These are phyloP conservation scores for Eolophus roseicapilla DNA, from an alignment of 2,113 vertebrate species.

Conservation along the genomic window DNA sequence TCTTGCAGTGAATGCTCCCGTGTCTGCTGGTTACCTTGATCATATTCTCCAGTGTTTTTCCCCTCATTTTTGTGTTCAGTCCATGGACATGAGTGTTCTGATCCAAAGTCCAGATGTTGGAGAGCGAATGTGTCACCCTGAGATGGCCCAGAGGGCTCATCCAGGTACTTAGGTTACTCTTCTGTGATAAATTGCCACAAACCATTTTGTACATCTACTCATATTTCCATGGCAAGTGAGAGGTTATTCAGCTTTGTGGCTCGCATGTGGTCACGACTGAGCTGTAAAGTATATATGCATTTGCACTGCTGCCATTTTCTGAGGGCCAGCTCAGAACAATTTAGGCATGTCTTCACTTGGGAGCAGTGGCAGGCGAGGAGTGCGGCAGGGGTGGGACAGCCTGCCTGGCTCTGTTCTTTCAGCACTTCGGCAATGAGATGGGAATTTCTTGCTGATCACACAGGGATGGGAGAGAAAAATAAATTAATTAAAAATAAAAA, in stretches of 20 bases:
- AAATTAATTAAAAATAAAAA: neutral
- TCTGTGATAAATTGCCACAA: neutral
- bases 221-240: neutral
- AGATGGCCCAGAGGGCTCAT: neutral
- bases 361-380: neutral
- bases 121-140: neutral
- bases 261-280: fast-evolving
- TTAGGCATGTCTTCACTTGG: too few relatives aligned
- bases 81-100: neutral
- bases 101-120: neutral
- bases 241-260: fast-evolving
- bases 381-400: neutral
- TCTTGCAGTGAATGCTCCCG: neutral
- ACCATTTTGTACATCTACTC: neutral
- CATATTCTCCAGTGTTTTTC: neutral
- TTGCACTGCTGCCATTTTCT: neutral
- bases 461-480: neutral
- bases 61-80: neutral
- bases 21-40: neutral
- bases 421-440: neutral
- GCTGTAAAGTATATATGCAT: neutral
- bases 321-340: neutral
- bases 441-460: neutral
- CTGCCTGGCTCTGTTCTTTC: neutral
- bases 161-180: neutral